Percentiles rank a stretch among this genome's conserved stretches.
Conservation (phyloP, 2,888 invertebrate genomes). For the Troides oblongomaculatus region DNA sequence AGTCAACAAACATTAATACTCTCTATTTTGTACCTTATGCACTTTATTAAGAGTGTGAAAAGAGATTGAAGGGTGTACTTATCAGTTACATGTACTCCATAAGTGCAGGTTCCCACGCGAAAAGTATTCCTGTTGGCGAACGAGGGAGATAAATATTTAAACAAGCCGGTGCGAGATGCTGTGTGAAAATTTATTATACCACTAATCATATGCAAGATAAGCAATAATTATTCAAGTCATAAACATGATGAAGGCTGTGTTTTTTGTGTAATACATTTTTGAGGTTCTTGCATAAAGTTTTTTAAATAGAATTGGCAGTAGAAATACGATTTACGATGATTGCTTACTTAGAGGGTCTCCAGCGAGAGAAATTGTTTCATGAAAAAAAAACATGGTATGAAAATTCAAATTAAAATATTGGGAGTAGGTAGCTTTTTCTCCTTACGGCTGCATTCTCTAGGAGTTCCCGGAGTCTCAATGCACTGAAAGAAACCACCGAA, state of each 20-base stretch:
- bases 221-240: not conserved
- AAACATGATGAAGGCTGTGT: not conserved
- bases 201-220: not conserved
- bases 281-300: too few relatives aligned
- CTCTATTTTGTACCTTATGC: conserved; percentile 34
- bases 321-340: too few relatives aligned
- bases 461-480: too few relatives aligned
- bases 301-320: too few relatives aligned
- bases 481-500: too few relatives aligned
- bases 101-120: conserved; percentile 68
- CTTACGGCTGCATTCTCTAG: too few relatives aligned
- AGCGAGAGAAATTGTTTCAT: too few relatives aligned
- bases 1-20: not conserved
- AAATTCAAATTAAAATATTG: too few relatives aligned
- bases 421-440: too few relatives aligned
- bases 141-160: conserved; percentile 74
- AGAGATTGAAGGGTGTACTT: conserved; percentile 17
- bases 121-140: conserved; percentile 58
- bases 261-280: too few relatives aligned
- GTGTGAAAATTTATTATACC: not conserved
- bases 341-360: too few relatives aligned
- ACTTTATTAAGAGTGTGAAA: conserved; percentile 29
- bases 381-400: too few relatives aligned
- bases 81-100: conserved; percentile 33
- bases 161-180: conserved; percentile 1